Percentiles rank a stretch among this genome's conserved stretches.
Evolutionary conservation across 2,113 vertebrate species (phyloP).

Genomic region (Gobio gobio): DNA sequence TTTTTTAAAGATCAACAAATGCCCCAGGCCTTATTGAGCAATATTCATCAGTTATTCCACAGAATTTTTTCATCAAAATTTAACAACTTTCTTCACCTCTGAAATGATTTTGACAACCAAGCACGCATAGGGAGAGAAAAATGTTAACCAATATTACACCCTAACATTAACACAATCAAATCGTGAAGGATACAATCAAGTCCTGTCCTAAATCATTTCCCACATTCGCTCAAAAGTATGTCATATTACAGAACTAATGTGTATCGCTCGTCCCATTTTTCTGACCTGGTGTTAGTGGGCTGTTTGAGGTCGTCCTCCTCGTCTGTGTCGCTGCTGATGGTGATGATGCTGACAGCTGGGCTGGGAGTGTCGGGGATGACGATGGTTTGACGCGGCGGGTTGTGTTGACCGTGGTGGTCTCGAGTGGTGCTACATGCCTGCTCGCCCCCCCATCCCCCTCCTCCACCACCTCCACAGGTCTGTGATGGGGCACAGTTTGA

Average conservation of each 20-base stretch:
- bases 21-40: background rate
- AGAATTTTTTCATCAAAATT: background rate
- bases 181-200: background rate
- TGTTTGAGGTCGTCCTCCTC: constrained; percentile 96
- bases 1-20: background rate
- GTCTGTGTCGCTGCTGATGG: constrained; percentile 98
- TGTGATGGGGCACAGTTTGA: constrained; percentile 76
- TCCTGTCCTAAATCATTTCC: background rate
- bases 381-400: constrained; percentile 89
- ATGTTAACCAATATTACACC: background rate
- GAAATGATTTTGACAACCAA: constrained; percentile 4
- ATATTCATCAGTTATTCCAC: background rate
- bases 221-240: too few species aligned
- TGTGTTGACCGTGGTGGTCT: constrained; percentile 83
- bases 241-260: background rate
- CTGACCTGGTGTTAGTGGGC: constrained; percentile 84
- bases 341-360: constrained; percentile 97
- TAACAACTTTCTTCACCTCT: background rate
- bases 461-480: constrained; percentile 78
- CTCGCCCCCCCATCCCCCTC: constrained; percentile 81
- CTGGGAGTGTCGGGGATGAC: constrained; percentile 97
- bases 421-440: constrained; percentile 81
- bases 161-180: background rate
- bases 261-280: background rate
- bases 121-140: background rate